These are phyloP conservation scores for Mythimna albipuncta DNA, from an alignment of 2,888 invertebrate genomes.

Conservation along the genomic window DNA sequence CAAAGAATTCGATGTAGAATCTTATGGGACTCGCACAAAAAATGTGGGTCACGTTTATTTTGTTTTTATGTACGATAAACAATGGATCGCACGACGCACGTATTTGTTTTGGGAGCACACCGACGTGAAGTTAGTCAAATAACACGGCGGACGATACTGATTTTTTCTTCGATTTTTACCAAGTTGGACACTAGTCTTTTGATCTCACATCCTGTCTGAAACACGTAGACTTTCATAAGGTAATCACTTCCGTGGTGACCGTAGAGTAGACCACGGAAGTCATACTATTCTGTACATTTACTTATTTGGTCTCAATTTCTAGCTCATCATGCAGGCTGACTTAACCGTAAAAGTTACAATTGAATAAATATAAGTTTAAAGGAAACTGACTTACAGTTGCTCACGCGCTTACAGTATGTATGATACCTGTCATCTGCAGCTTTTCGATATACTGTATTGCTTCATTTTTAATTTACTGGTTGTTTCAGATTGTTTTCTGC, in stretches of 20 bases:
- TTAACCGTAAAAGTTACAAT: too few relatives aligned
- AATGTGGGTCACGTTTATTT: conserved; percentile 66
- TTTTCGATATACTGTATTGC: background rate
- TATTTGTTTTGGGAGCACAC: conserved; percentile 88
- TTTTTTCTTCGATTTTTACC: conserved; percentile 31
- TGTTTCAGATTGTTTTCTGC: background rate
- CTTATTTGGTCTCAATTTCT: background rate
- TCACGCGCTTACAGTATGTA: background rate
- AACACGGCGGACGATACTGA: conserved; percentile 55
- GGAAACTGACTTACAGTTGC: background rate
- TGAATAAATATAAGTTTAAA: too few relatives aligned
- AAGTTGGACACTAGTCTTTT: conserved; percentile 47
- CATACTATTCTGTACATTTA: background rate
- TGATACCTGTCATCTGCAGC: background rate
- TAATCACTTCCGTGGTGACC: background rate
- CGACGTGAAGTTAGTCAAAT: conserved; percentile 83
- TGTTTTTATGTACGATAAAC: conserved; percentile 73
- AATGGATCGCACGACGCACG: conserved; percentile 76
- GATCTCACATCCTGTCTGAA: background rate
- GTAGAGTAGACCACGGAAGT: background rate
- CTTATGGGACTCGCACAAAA: conserved; percentile 59
- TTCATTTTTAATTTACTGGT: background rate
- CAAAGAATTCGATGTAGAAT: conserved; percentile 54
- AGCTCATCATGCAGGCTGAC: background rate
- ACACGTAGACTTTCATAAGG: background rate